Base-by-base conservation (phyloP, 2,888 invertebrate genomes). In the Liposcelis brunnea region DNA sequence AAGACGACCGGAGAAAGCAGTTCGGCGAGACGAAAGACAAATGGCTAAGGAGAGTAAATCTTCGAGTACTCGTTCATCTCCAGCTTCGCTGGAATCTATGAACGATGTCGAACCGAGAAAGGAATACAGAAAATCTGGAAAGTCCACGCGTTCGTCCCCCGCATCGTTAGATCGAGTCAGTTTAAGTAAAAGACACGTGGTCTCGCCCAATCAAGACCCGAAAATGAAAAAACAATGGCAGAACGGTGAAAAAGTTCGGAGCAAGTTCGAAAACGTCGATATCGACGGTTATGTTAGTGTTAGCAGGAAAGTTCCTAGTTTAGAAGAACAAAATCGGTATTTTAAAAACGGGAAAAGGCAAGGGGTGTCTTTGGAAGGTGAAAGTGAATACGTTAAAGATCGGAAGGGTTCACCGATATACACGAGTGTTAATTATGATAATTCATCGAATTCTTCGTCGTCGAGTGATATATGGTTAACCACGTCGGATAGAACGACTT, bases 391-490 rank as follows among this genome's bases (percentile, higher is more conserved):
- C n/a, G n/a, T n/a, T 26, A 26, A 26, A 26, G 19, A 16, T 19
- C 15, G 40, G 11, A 40, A 21, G 12, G 19, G 40, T 12, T 19
- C 19, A 12, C 40, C 40, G 15, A 26, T 26, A 6, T n/a, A 19
- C 6, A 6, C 4, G 6, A n/a, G 19, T 10, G 7, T 14, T n/a
- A 6, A 7, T 12, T 21, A 48, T 16, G 50, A 52, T 8, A 53
- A 55, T 44, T 59, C 59, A 0, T 61, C 62, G 8, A 61, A 64
- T 2, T 59, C 58, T 12, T 69, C 69, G 1, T 69, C 70, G 1
- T 69, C 70, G 14, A 67, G 67, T 53, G 70, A 71, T 47, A 63
- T 68, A 42, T 70, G 69, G 67, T 58, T 70, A 46, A 68, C 69
- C 11, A 66, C 67, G 2, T 69, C 68, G 7, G 68, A 68, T 51